phyloP scores from a whole-genome alignment of 1,140 invertebrate genomes.

The Orius laevigatus region DNA sequence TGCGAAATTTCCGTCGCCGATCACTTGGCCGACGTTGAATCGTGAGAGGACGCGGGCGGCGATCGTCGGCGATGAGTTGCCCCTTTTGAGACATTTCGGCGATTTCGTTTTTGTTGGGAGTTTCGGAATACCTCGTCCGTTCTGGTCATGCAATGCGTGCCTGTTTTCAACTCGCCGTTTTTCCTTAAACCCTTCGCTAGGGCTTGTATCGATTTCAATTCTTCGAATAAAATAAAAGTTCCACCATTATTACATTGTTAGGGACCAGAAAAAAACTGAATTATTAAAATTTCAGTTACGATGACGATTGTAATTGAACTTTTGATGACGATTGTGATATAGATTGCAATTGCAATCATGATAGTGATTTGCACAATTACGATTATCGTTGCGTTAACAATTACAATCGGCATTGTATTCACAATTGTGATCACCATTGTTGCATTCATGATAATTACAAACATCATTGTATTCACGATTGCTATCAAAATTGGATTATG shows the following conservation, averaged over 20 bases:
- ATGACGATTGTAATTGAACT: too few species aligned
- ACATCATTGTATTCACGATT: too few species aligned
- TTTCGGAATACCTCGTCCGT: conserved; percentile 22
- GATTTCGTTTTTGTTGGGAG: conserved; percentile 25
- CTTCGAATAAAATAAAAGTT: conserved; percentile 21
- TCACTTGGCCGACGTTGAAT: conserved; percentile 39
- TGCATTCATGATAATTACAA: too few species aligned
- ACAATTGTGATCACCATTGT: too few species aligned
- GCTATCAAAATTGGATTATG: too few species aligned
- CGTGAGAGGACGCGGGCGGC: conserved; percentile 20
- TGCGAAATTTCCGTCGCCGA: conserved; percentile 90
- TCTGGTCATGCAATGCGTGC: conserved; percentile 23
- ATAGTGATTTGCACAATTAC: too few species aligned
- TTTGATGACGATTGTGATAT: too few species aligned
- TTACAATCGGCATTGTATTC: too few species aligned
- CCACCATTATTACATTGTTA: neutral
- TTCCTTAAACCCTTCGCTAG: conserved; percentile 24
- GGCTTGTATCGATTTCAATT: conserved; percentile 27
- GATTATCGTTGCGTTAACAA: too few species aligned
- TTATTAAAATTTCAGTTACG: neutral
- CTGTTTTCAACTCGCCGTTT: conserved; percentile 22
- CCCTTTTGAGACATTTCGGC: conserved; percentile 18
- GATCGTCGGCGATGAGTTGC: conserved; percentile 18
- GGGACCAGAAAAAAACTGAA: neutral
- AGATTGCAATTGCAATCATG: too few species aligned